Percentiles rank a stretch among this genome's conserved stretches.
Conservation (phyloP, 2,888 invertebrate species). For the Tillus elongatus region DNA sequence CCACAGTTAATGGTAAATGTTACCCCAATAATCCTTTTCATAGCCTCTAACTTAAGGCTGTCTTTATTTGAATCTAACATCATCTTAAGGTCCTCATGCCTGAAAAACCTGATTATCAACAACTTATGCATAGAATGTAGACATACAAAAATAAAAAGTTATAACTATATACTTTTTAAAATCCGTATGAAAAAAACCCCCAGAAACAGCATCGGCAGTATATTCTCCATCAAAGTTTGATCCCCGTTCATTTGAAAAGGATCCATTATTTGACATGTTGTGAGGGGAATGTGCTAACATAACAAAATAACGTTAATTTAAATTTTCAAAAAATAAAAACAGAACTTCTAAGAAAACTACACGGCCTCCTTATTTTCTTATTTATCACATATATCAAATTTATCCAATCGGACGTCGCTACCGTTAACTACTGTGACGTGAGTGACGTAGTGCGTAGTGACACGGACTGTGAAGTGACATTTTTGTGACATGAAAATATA, state of each 20-base stretch:
- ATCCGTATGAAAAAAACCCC: conserved; percentile 71
- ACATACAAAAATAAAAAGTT: conserved; percentile 7
- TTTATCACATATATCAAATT: too few species aligned
- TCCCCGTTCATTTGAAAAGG: conserved; percentile 52
- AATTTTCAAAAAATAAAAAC: too few species aligned
- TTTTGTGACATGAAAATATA: too few species aligned
- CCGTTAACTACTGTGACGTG: too few species aligned
- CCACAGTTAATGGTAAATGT: conserved; percentile 25
- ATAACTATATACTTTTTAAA: conserved; percentile 80
- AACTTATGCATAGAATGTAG: conserved; percentile 12
- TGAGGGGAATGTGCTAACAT: too few species aligned
- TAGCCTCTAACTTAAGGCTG: conserved; percentile 92
- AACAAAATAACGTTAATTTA: too few species aligned
- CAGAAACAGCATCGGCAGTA: conserved; percentile 77
- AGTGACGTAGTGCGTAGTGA: too few species aligned
- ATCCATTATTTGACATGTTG: conserved; percentile 45
- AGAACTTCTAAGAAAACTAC: too few species aligned
- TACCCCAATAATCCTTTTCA: conserved; percentile 97
- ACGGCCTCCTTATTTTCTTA: too few species aligned
- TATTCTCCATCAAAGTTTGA: conserved; percentile 61
- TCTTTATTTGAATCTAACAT: conserved; percentile 99
- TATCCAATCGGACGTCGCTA: too few species aligned
- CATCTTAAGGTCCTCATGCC: conserved; percentile 91
- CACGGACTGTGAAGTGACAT: too few species aligned
- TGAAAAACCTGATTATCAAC: conserved; percentile 38